These are phyloP conservation scores for Tetraneura akinire DNA, from an alignment of 1,140 invertebrate species.

Conservation along the genomic window DNA sequence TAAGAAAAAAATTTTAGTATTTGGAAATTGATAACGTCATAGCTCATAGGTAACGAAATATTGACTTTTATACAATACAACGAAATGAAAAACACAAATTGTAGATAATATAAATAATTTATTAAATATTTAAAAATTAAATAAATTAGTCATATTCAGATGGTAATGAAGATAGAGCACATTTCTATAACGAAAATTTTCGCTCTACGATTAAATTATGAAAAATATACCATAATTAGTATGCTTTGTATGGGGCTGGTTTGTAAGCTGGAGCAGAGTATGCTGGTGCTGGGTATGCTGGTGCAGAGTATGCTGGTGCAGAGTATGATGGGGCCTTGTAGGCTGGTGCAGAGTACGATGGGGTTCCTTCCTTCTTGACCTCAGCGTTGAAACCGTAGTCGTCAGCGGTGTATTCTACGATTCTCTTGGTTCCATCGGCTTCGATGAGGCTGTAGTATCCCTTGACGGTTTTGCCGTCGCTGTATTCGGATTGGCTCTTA, in stretches of 20 bases:
- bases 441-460: slow-evolving; percentile 62
- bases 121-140: no score
- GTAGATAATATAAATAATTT: no score
- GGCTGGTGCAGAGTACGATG: background rate
- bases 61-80: no score
- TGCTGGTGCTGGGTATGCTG: slow-evolving; percentile 55
- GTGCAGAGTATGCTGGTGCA: slow-evolving; percentile 39
- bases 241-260: slow-evolving; percentile 7
- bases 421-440: slow-evolving; percentile 60
- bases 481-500: slow-evolving; percentile 61
- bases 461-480: slow-evolving; percentile 60
- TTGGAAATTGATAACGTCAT: no score
- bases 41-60: no score
- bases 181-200: no score
- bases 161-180: no score
- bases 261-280: slow-evolving; percentile 47
- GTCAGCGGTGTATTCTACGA: slow-evolving; percentile 62
- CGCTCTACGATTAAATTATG: background rate
- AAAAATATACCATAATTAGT: background rate
- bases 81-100: no score
- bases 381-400: slow-evolving; percentile 60
- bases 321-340: slow-evolving; percentile 58
- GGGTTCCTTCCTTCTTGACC: slow-evolving; percentile 54
- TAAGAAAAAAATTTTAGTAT: no score
- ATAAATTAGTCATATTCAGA: no score